A percentile compares a stretch with the other conserved stretches of the same genome.
Conservation (phyloP, 2,113 vertebrate genomes). For the Engystomops pustulosus region DNA sequence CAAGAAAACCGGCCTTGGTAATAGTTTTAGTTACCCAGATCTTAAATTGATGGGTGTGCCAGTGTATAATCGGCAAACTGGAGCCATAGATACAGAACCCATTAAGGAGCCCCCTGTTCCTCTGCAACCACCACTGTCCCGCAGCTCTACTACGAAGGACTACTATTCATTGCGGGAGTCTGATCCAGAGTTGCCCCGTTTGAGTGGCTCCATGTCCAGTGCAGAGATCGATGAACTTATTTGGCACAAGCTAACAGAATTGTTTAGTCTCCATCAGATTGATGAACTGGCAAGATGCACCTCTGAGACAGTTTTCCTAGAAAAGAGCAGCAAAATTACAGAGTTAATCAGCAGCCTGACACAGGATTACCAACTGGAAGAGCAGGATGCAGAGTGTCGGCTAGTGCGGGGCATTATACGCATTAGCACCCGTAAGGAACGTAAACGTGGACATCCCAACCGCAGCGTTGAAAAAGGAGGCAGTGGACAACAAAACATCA, state of each 20-base stretch:
- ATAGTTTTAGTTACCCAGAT: conserved; percentile 91
- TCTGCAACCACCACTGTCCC: conserved; percentile 61
- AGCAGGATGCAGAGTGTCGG: conserved; percentile 95
- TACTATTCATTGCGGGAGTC: conserved; percentile 89
- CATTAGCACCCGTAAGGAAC: conserved; percentile 91
- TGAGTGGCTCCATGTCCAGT: conserved; percentile 87
- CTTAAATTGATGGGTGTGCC: conserved; percentile 90
- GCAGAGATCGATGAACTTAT: conserved; percentile 93
- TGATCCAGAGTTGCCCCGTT: conserved; percentile 83
- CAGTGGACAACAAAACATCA: conserved; percentile 67
- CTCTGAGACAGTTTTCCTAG: conserved; percentile 92
- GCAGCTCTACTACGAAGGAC: conserved; percentile 83
- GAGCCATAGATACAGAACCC: conserved; percentile 68
- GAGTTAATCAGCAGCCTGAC: conserved; percentile 97
- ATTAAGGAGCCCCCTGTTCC: conserved; percentile 71
- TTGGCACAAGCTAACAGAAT: conserved; percentile 94
- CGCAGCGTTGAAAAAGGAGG: conserved; percentile 60
- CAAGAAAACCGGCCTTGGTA: conserved; percentile 73
- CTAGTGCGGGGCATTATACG: conserved; percentile 95
- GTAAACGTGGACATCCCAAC: conserved; percentile 66
- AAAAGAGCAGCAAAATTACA: conserved; percentile 97
- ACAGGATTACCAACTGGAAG: conserved; percentile 95
- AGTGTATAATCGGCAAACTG: conserved; percentile 71
- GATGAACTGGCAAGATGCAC: conserved; percentile 98
- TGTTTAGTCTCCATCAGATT: conserved; percentile 96